These are phyloP conservation scores for Philhelius pedissequus DNA, from an alignment of 2,888 invertebrate genomes.

Conservation along the genomic window DNA sequence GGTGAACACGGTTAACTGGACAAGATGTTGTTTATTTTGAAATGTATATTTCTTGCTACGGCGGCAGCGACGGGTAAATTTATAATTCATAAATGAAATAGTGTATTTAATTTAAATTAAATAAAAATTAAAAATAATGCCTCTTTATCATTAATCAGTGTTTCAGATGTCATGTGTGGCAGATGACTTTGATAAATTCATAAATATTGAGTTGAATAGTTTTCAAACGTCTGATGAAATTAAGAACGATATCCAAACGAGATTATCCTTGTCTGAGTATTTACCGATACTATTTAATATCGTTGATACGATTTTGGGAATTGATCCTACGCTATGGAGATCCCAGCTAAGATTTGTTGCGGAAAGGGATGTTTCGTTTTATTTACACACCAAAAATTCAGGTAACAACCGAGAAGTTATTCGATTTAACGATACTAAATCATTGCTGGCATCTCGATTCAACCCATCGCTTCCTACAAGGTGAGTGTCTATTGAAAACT, in stretches of 20 bases:
- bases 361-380: conserved; percentile 41
- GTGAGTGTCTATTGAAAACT: too few species aligned
- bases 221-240: neutral
- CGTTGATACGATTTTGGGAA: neutral
- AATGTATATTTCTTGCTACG: neutral
- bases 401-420: conserved; percentile 70
- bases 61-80: conserved; percentile 14
- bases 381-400: conserved; percentile 28
- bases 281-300: neutral
- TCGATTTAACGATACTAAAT: conserved; percentile 73
- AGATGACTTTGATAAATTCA: neutral
- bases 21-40: conserved; percentile 17
- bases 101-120: neutral
- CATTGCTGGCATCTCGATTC: conserved; percentile 74
- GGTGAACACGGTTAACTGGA: neutral
- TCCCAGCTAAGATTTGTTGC: conserved; percentile 14
- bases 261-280: conserved; percentile 1
- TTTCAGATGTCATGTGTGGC: neutral
- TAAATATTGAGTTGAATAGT: neutral
- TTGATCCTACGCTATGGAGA: conserved; percentile 6
- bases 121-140: neutral
- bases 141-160: neutral
- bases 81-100: neutral
- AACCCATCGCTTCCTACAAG: conserved; percentile 77
- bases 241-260: neutral